A percentile compares a stretch with the other conserved stretches of the same genome.
Evolutionary conservation across 2,888 invertebrate species (phyloP).

Genomic region (Leucophora obtusa): DNA sequence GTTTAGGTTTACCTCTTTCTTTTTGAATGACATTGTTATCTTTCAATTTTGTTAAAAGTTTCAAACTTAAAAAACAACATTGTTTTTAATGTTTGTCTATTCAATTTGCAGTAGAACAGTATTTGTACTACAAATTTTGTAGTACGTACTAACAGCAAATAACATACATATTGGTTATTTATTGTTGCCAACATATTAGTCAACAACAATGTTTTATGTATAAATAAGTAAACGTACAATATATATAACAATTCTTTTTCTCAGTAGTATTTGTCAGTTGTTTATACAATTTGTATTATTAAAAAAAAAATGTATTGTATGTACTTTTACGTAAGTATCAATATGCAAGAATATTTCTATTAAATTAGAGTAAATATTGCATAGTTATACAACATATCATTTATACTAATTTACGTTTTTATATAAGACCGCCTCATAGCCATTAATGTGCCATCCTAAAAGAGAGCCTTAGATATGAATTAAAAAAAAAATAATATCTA

Average conservation of each 20-base stretch:
- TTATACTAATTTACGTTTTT: too few species aligned
- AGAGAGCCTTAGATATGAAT: too few species aligned
- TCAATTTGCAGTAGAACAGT: constrained; percentile 1
- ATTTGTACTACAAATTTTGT: not conserved
- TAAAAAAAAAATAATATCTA: too few species aligned
- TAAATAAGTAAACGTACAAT: not conserved
- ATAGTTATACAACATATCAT: not conserved
- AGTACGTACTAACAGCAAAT: too few species aligned
- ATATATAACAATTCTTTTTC: not conserved
- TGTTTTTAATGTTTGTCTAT: constrained; percentile 27
- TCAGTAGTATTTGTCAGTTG: constrained; percentile 1
- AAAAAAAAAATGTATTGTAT: not conserved
- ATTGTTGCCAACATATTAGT: constrained; percentile 46
- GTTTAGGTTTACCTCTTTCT: not conserved
- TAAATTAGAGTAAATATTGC: constrained; percentile 3
- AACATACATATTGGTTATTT: constrained; percentile 19
- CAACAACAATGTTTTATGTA: constrained; percentile 23
- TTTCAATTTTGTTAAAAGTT: constrained; percentile 54
- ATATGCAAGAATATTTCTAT: constrained; percentile 1
- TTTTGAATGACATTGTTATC: constrained; percentile 43
- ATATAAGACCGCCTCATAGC: too few species aligned
- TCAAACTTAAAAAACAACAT: constrained; percentile 3
- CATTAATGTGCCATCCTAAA: too few species aligned
- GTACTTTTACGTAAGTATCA: not conserved
- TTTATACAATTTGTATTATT: constrained; percentile 6